Evolutionary conservation across 1,140 invertebrate genomes (phyloP).

Genomic region (Drosophila chauvacae): DNA sequence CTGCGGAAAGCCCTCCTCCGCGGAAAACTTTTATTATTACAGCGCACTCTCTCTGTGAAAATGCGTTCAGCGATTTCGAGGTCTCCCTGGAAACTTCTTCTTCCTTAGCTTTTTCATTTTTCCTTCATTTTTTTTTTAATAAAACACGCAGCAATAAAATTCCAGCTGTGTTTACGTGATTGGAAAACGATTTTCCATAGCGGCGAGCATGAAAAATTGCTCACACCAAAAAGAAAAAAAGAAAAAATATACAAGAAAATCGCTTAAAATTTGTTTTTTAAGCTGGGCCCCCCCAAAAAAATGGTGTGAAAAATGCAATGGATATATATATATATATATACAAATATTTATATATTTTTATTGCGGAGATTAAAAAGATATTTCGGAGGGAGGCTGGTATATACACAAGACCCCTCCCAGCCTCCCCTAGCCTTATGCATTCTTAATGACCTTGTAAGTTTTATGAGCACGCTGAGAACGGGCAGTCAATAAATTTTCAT

Average conservation of each 20-base stretch:
- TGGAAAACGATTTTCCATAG: constrained; percentile 80
- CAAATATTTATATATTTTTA: constrained; percentile 65
- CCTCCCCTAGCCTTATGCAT: constrained; percentile 27
- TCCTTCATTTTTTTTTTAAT: constrained; percentile 32
- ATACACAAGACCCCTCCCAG: not conserved
- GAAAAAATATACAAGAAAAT: constrained; percentile 20
- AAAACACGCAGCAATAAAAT: constrained; percentile 81
- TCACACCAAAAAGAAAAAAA: constrained; percentile 25
- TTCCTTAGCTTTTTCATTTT: constrained; percentile 36
- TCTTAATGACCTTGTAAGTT: constrained; percentile 65
- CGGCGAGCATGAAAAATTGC: constrained; percentile 67
- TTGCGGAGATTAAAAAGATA: constrained; percentile 67
- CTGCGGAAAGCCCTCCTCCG: constrained; percentile 60
- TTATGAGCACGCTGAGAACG: constrained; percentile 58
- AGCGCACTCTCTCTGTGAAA: constrained; percentile 53
- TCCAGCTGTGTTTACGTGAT: constrained; percentile 81
- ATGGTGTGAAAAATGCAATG: constrained; percentile 54
- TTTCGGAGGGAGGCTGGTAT: constrained; percentile 7
- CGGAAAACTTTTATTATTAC: constrained; percentile 77
- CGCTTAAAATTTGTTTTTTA: constrained; percentile 35
- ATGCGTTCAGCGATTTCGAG: constrained; percentile 71
- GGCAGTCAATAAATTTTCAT: constrained; percentile 79
- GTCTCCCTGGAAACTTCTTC: constrained; percentile 32
- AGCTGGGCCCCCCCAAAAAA: constrained; percentile 17
- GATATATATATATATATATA: not conserved